phyloP scores from a whole-genome alignment of 2,797 vertebrate genomes.

The Meriones psammophilus region DNA sequence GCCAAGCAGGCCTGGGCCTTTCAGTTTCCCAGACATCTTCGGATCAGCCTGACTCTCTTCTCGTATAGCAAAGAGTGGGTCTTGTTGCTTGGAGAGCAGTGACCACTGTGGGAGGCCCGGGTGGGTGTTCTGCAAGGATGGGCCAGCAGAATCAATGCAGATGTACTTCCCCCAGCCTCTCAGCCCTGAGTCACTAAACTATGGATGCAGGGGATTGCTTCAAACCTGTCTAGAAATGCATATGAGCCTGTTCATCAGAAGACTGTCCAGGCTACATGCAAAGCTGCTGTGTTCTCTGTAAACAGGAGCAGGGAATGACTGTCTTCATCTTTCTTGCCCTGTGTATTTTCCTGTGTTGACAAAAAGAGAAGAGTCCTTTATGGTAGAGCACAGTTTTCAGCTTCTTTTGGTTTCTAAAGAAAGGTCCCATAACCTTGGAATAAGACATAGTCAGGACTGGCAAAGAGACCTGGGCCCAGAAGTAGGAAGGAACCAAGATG shows the following conservation, averaged over 20 bases:
- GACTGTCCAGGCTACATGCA: background rate
- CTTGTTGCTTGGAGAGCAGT: slow-evolving; percentile 6
- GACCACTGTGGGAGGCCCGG: background rate
- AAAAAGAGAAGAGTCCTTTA: background rate
- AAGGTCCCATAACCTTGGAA: background rate
- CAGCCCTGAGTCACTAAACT: slow-evolving; percentile 54
- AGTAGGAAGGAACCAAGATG: background rate
- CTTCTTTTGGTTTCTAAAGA: background rate
- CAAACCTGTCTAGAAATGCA: slow-evolving; percentile 45
- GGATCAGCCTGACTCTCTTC: background rate
- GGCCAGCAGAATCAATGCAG: background rate
- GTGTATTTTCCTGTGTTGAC: background rate
- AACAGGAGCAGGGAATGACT: background rate
- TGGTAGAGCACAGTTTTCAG: background rate
- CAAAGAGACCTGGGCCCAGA: background rate
- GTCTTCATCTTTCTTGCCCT: background rate
- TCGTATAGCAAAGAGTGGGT: background rate
- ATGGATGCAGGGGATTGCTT: background rate
- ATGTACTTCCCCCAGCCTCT: slow-evolving; percentile 17
- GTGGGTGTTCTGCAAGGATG: background rate
- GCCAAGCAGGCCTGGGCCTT: background rate
- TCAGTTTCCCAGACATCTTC: background rate
- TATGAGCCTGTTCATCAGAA: slow-evolving; percentile 41
- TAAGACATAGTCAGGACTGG: background rate
- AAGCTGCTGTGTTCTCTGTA: background rate